Base-by-base conservation (phyloP, 2,888 invertebrate species). In the Tachystola acroxantha region DNA sequence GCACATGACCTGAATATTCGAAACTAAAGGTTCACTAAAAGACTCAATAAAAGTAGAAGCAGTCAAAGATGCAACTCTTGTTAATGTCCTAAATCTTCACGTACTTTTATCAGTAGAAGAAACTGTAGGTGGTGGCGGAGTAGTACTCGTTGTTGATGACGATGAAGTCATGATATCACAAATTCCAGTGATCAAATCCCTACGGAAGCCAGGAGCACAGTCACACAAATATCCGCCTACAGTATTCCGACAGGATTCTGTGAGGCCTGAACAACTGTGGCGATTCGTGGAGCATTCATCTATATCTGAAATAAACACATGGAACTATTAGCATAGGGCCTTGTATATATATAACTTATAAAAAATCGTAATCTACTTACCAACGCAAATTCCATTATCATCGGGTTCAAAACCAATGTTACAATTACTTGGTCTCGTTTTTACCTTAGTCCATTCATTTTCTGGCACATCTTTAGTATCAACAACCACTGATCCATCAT, bases 161-260 rank as follows among this genome's bases (percentile, higher is more conserved):
- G 68, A 52, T 1, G 66, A 56, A 7, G 61, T 57, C 31, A 65
- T 50, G 29, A 68, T 40, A 12, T 57, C 64, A 45, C 87, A 88
- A 1, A 61, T 54, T 1, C 71, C 73, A 0, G 77, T 69, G 13
- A 49, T 25, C n/a, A 84, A 72, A 54, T 96, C 94, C 42, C 90
- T 88, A 3, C 91, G 77, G 70, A 95, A 96, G 0, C 96, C 96
- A 0, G 87, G 75, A 0, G 95, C 95, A 61, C 96, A 97, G 24
- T 90, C 90, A 63, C 96, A 96, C 4, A 88, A 74, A 66, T 94
- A 96, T 3, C 96, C 96, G 0, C 98, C 98, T 0, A 93, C 93
- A 0, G 93, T 92, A 69, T 98, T 98, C 14, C 92, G 89, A 60
- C 98, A 98, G 1, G 89, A 80, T 51, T 92, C 91, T 0, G 88